phyloP scores from a whole-genome alignment of 2,888 invertebrate species.

The Acleris literana region DNA sequence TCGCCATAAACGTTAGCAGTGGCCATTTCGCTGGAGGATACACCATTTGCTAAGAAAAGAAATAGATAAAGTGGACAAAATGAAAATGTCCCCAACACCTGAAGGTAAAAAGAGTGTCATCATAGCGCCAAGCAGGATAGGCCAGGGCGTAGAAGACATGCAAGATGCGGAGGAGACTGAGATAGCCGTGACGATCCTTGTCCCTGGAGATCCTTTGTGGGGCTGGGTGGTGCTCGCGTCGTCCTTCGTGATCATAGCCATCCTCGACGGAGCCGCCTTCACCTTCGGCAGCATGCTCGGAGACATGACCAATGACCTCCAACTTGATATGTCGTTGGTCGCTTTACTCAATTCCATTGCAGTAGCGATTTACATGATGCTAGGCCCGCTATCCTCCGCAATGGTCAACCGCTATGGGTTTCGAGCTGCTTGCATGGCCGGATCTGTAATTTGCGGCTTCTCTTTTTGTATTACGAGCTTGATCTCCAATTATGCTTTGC shows the following conservation, averaged over 20 bases:
- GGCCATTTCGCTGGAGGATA: no score
- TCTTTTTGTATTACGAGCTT: constrained; percentile 65
- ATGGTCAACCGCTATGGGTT: constrained; percentile 76
- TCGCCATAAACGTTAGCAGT: no score
- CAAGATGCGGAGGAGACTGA: constrained; percentile 73
- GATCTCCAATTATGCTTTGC: constrained; percentile 50
- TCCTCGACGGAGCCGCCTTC: constrained; percentile 67
- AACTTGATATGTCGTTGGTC: constrained; percentile 53
- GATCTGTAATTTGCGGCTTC: constrained; percentile 61
- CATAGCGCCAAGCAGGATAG: no score
- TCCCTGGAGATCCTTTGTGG: constrained; percentile 73
- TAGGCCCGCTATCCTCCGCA: constrained; percentile 68
- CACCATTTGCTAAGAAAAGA: no score
- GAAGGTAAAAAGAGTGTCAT: no score
- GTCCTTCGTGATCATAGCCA: constrained; percentile 58
- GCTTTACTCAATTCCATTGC: constrained; percentile 71
- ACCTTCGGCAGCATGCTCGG: constrained; percentile 68
- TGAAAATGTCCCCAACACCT: no score
- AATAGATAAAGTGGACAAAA: no score
- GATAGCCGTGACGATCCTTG: constrained; percentile 71
- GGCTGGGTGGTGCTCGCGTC: constrained; percentile 72
- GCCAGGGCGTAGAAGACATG: constrained; percentile 42
- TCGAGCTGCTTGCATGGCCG: constrained; percentile 67
- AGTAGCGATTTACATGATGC: constrained; percentile 64
- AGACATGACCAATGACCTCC: constrained; percentile 62